Conservation (phyloP, 2,113 vertebrate genomes). For the Aptenodytes patagonicus region DNA sequence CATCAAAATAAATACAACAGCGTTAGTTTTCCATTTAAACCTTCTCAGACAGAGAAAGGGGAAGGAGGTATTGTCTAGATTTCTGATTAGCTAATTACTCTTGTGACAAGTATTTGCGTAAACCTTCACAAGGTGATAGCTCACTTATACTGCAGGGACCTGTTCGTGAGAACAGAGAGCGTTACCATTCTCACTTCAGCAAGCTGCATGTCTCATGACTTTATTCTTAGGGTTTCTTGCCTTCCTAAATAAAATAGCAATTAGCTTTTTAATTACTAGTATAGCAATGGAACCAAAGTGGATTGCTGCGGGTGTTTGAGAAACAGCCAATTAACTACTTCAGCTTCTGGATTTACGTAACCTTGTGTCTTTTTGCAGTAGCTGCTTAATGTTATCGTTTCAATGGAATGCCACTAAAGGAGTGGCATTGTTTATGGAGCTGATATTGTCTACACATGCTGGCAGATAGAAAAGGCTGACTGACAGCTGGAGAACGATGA, state of each 20-base stretch:
- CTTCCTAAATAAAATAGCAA: not conserved
- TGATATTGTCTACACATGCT: not conserved
- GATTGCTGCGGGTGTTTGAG: not conserved
- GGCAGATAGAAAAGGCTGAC: not conserved
- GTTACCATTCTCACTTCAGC: not conserved
- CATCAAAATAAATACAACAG: not conserved
- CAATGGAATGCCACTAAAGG: not conserved
- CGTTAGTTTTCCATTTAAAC: not conserved
- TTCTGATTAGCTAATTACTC: not conserved
- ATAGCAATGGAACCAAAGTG: not conserved
- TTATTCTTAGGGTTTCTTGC: not conserved
- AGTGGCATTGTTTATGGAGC: not conserved
- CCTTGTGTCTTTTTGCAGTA: not conserved
- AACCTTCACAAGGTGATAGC: not conserved
- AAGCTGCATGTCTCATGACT: not conserved
- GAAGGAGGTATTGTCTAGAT: not conserved
- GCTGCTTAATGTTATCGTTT: not conserved
- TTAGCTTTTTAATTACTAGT: not conserved
- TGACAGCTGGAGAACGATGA: not conserved
- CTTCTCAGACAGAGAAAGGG: not conserved
- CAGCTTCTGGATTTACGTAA: not conserved
- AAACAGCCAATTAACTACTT: not conserved
- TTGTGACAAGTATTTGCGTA: not conserved
- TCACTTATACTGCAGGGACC: not conserved
- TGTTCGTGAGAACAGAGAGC: accelerated